A percentile compares a stretch with the other conserved stretches of the same genome.
phyloP scores from a whole-genome alignment of 2,888 invertebrate genomes.

The Noctua comes region DNA sequence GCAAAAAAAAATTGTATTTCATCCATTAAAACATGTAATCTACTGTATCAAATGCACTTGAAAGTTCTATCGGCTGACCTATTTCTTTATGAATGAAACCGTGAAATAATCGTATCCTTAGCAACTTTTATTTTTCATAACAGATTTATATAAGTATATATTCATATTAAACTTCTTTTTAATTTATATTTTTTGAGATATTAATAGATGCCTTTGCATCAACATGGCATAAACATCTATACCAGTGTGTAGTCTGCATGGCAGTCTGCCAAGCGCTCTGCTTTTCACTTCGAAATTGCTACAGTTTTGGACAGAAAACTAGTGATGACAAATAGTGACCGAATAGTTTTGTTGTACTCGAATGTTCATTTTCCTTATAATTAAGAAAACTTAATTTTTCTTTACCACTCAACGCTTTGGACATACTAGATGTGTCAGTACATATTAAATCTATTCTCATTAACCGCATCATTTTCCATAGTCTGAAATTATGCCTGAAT shows the following conservation, averaged over 20 bases:
- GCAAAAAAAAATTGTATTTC: background rate
- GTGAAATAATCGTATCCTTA: conserved; percentile 4
- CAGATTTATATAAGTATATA: background rate
- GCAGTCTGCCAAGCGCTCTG: conserved; percentile 47
- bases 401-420: background rate
- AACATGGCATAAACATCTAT: conserved; percentile 18
- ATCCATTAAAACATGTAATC: background rate
- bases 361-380: background rate
- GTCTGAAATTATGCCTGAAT: conserved; percentile 18
- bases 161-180: background rate
- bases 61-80: background rate
- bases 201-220: conserved; percentile 15
- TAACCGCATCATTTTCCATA: conserved; percentile 6
- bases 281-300: conserved; percentile 53
- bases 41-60: conserved; percentile 21
- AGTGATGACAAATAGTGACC: conserved; percentile 47
- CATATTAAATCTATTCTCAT: conserved; percentile 1
- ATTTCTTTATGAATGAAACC: background rate
- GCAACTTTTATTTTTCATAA: background rate
- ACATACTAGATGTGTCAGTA: background rate
- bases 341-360: conserved; percentile 20
- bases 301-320: conserved; percentile 54
- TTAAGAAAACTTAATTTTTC: background rate
- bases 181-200: conserved; percentile 2
- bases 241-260: conserved; percentile 21